Base-by-base conservation (phyloP, 2,797 vertebrate genomes). In the Silurus aristotelis region DNA sequence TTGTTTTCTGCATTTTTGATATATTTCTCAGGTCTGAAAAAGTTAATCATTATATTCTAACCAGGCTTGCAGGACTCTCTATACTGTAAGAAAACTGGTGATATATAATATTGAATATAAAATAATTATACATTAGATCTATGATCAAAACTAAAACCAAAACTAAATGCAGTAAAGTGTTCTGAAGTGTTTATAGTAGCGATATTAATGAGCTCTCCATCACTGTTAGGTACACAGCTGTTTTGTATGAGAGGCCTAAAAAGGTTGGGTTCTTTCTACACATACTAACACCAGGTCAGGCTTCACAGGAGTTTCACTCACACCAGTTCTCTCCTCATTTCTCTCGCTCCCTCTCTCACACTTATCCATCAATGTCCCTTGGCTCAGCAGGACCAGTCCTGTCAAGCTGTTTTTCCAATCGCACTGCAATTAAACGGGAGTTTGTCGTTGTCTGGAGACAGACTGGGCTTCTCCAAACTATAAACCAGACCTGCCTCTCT, bases 331-430 rank as follows among this genome's bases (percentile, higher is more conserved):
- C 83, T 89, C 83, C 85, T 88, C 89, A 66, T 75, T 25, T 86
- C 85, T 88, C 84, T 89, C 27, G 13, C 63, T 85, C 73, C 25
- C 81, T 88, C 84, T 87, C 91, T 89, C 86, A 52, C 61, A 79
- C 89, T 83, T 89, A 94, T 95, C 93, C 92, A 95, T 94, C 93
- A 94, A 84, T 72, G 92, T 92, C 93, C 89, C 83, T 71, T 87
- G 88, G 89, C 90, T 87, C 90, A 90, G 91, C 92, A 92, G 90
- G 89, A 46, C 77, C 86, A 31, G 85, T 90, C 92, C 92, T 88
- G 89, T 92, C 91, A 92, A 93, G 90, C 91, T 91, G 92, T 91
- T 92, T 92, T 93, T 90, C 90, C 92, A 92, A 93, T 93, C 92
- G 91, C 80, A 83, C 92, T 89, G 91, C 92, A 93, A 94, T 94